These are phyloP conservation scores for Coregonus clupeaformis DNA, from an alignment of 2,113 vertebrate species.

Conservation along the genomic window DNA sequence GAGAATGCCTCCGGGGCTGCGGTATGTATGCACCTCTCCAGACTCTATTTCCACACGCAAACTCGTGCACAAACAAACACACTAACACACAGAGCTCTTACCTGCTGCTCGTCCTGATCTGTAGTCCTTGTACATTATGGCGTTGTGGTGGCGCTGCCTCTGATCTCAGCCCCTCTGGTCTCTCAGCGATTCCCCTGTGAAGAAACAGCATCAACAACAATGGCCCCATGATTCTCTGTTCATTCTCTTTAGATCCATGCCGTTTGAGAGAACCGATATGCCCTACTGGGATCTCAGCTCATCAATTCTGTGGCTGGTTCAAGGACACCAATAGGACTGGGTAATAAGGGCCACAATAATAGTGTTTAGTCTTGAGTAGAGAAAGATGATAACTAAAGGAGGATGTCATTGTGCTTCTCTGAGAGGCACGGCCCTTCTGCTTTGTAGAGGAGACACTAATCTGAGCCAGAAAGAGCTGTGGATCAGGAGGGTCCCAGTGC, in stretches of 20 bases:
- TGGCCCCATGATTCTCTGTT: constrained; percentile 21
- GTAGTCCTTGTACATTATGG: constrained; percentile 73
- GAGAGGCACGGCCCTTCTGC: constrained; percentile 55
- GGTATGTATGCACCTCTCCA: neutral
- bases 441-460: constrained; percentile 63
- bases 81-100: constrained; percentile 53
- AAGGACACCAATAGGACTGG: constrained; percentile 38
- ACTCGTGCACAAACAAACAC: neutral
- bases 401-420: constrained; percentile 48
- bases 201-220: constrained; percentile 41
- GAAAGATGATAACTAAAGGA: constrained; percentile 35
- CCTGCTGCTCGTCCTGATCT: constrained; percentile 66
- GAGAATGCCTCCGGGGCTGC: constrained; percentile 26
- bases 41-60: constrained; percentile 4
- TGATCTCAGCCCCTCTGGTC: constrained; percentile 40
- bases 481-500: constrained; percentile 59
- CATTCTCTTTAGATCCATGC: constrained; percentile 29
- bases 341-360: constrained; percentile 35
- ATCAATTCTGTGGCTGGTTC: constrained; percentile 30
- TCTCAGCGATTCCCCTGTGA: constrained; percentile 43
- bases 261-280: neutral
- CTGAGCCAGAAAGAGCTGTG: constrained; percentile 49
- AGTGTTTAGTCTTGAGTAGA: constrained; percentile 47
- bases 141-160: constrained; percentile 9
- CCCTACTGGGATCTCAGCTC: constrained; percentile 2